These are phyloP conservation scores for Laticauda colubrina DNA, from an alignment of 2,113 vertebrate species.

Conservation along the genomic window DNA sequence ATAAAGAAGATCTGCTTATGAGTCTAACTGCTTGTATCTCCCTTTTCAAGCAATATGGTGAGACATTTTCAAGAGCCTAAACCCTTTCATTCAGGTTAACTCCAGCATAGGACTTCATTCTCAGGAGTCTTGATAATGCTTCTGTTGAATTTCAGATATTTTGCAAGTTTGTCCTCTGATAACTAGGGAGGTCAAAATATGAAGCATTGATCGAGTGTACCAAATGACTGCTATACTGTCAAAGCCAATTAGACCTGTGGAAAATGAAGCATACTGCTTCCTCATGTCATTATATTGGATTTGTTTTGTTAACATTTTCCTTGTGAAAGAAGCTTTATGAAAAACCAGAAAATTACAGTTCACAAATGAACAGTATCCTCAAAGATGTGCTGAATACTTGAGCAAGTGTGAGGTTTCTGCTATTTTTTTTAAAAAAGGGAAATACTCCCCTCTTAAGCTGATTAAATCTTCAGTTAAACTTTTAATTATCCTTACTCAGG, in stretches of 20 bases:
- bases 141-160: slow-evolving; percentile 61
- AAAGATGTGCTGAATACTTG: slow-evolving; percentile 25
- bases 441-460: slow-evolving; percentile 45
- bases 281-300: slow-evolving; percentile 65
- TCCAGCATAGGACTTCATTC: background rate
- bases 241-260: slow-evolving; percentile 70
- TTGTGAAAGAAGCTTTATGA: slow-evolving; percentile 62
- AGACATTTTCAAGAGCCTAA: background rate
- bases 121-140: slow-evolving; percentile 52
- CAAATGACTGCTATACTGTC: slow-evolving; percentile 76
- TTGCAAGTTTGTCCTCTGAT: slow-evolving; percentile 32
- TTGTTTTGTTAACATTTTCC: slow-evolving; percentile 64
- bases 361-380: slow-evolving; percentile 48
- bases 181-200: slow-evolving; percentile 21
- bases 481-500: slow-evolving; percentile 33
- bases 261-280: slow-evolving; percentile 69
- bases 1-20: background rate
- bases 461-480: slow-evolving; percentile 27
- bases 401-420: slow-evolving; percentile 35
- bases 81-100: background rate
- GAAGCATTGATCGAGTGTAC: slow-evolving; percentile 72
- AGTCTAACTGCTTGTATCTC: background rate
- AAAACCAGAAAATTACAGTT: slow-evolving; percentile 54
- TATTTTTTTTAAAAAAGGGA: slow-evolving; percentile 36
- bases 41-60: background rate